Percentiles rank a stretch among this genome's conserved stretches.
Evolutionary conservation across 2,888 invertebrate species (phyloP).

Genomic region (Nomada ruficornis): DNA sequence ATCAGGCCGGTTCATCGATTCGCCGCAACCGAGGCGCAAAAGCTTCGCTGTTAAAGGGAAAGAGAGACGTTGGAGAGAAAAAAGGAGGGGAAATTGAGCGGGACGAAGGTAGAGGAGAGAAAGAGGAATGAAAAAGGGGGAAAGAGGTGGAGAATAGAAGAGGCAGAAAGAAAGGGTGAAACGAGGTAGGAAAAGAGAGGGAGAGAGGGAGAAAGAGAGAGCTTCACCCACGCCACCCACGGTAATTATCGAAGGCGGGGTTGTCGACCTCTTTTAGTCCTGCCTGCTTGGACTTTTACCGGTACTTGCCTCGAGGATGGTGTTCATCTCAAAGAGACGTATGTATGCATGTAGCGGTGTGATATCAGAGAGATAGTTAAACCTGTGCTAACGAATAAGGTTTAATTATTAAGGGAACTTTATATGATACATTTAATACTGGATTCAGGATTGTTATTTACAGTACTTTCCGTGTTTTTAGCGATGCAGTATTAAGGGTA

Average conservation of each 20-base stretch:
- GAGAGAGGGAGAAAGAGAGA: slow-evolving; percentile 36
- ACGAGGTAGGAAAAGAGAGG: slow-evolving; percentile 35
- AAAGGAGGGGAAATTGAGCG: not conserved
- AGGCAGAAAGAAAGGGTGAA: slow-evolving; percentile 29
- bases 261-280: slow-evolving; percentile 73
- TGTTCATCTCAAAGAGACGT: slow-evolving; percentile 54
- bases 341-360: slow-evolving; percentile 10
- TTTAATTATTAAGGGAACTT: slow-evolving; percentile 49
- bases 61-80: slow-evolving; percentile 8
- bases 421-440: slow-evolving; percentile 1
- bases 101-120: slow-evolving; percentile 5
- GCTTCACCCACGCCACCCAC: slow-evolving; percentile 67
- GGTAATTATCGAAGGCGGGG: slow-evolving; percentile 73
- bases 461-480: too few relatives aligned
- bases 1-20: slow-evolving; percentile 73
- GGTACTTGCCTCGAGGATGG: slow-evolving; percentile 59
- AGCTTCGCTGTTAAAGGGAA: slow-evolving; percentile 40
- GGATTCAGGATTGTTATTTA: not conserved
- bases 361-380: slow-evolving; percentile 49
- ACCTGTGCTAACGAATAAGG: slow-evolving; percentile 25
- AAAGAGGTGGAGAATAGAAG: slow-evolving; percentile 5
- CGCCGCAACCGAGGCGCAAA: slow-evolving; percentile 69
- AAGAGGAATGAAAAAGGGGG: not conserved
- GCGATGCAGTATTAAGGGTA: too few relatives aligned
- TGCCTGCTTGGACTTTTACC: slow-evolving; percentile 66